Conservation (phyloP, 2,113 vertebrate genomes). For the Mohoua ochrocephala region DNA sequence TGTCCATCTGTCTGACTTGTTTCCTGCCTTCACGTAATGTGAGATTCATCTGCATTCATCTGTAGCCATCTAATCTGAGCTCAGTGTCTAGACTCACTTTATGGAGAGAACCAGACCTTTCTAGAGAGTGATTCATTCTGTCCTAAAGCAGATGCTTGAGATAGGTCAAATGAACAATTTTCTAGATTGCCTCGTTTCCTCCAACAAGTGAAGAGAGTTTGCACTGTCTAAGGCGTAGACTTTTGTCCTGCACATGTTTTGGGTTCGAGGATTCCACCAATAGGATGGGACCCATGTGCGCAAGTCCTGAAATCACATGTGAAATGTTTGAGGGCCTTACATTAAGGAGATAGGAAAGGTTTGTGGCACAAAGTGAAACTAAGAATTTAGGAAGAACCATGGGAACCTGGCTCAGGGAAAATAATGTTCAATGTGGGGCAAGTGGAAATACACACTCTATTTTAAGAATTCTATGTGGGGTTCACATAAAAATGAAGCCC, state of each 20-base stretch:
- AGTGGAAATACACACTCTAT: background rate
- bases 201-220: background rate
- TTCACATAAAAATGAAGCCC: background rate
- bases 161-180: conserved; percentile 2
- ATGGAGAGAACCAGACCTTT: background rate
- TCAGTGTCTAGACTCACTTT: conserved; percentile 48
- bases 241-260: background rate
- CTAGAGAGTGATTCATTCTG: conserved; percentile 19
- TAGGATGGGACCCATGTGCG: background rate
- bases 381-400: background rate
- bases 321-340: background rate
- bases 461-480: background rate
- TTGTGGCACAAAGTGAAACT: background rate
- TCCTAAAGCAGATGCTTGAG: background rate
- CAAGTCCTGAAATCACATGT: background rate
- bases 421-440: background rate
- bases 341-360: background rate
- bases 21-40: background rate
- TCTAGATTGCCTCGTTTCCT: background rate
- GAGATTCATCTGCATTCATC: conserved; percentile 31
- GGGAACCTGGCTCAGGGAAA: background rate
- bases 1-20: background rate
- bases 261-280: accelerated
- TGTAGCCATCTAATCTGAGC: conserved; percentile 9
- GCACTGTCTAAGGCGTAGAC: background rate